Percentiles rank a stretch among this genome's conserved stretches.
Conservation (phyloP, 1,140 invertebrate species). For the Ectropis grisescens region DNA sequence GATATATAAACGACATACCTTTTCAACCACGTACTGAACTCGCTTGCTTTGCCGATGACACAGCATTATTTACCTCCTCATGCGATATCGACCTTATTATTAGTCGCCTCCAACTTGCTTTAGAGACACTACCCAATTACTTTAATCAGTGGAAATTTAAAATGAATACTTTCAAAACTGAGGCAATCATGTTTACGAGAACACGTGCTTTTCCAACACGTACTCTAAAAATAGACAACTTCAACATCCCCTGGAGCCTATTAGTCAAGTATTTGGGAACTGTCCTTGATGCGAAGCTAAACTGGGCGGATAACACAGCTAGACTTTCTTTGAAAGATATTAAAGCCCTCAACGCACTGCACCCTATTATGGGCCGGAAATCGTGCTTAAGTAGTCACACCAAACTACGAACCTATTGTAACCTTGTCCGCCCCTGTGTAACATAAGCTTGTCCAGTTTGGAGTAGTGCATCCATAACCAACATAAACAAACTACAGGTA, state of each 20-base stretch:
- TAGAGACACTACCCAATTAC: neutral
- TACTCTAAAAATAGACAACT: constrained; percentile 1
- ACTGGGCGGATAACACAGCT: constrained; percentile 6
- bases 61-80: constrained; percentile 9
- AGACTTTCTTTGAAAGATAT: neutral
- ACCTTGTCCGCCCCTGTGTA: constrained; percentile 6
- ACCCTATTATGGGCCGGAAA: constrained; percentile 5
- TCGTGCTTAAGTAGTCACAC: constrained; percentile 4
- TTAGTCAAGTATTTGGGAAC: constrained; percentile 1
- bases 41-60: constrained; percentile 35
- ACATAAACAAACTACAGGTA: constrained; percentile 6
- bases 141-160: constrained; percentile 9
- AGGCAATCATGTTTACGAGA: constrained; percentile 8
- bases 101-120: constrained; percentile 2
- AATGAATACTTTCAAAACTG: constrained; percentile 6
- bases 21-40: constrained; percentile 9
- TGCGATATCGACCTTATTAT: constrained; percentile 5
- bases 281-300: constrained; percentile 4
- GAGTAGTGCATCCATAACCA: constrained; percentile 5
- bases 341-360: constrained; percentile 1
- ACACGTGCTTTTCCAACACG: neutral
- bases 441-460: constrained; percentile 11
- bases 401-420: constrained; percentile 8
- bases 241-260: neutral
- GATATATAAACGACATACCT: constrained; percentile 20